Conservation (phyloP, 1,140 invertebrate species). For the Eciton burchellii region DNA sequence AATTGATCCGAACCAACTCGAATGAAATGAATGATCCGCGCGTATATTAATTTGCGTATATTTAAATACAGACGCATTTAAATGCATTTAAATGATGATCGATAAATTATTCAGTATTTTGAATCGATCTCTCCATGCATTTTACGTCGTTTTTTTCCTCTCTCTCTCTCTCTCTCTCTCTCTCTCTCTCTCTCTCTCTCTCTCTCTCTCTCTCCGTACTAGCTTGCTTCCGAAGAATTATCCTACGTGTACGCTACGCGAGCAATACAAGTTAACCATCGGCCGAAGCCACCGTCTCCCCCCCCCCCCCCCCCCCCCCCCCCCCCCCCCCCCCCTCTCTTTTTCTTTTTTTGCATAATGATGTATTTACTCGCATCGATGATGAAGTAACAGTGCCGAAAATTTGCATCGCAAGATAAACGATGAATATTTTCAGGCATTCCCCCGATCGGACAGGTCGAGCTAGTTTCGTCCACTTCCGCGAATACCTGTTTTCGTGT, state of each 20-base stretch:
- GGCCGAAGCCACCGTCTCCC: conserved; percentile 24
- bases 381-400: neutral
- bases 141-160: conserved; percentile 27
- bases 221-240: conserved; percentile 70
- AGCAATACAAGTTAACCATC: conserved; percentile 55
- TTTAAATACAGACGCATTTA: too few relatives aligned
- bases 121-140: too few relatives aligned
- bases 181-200: too few relatives aligned
- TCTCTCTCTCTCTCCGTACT: too few relatives aligned
- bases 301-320: neutral
- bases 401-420: neutral
- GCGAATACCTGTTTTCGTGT: conserved; percentile 14
- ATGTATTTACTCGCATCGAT: neutral
- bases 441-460: too few relatives aligned
- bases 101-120: too few relatives aligned
- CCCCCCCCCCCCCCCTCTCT: neutral
- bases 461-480: conserved; percentile 16
- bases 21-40: too few relatives aligned
- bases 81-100: too few relatives aligned
- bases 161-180: conserved; percentile 13
- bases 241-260: conserved; percentile 51
- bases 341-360: too few relatives aligned
- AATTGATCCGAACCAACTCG: too few relatives aligned
- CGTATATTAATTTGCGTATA: too few relatives aligned
- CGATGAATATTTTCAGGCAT: conserved; percentile 15